These are phyloP conservation scores for Blera fallax DNA, from an alignment of 2,888 invertebrate species.

Conservation along the genomic window DNA sequence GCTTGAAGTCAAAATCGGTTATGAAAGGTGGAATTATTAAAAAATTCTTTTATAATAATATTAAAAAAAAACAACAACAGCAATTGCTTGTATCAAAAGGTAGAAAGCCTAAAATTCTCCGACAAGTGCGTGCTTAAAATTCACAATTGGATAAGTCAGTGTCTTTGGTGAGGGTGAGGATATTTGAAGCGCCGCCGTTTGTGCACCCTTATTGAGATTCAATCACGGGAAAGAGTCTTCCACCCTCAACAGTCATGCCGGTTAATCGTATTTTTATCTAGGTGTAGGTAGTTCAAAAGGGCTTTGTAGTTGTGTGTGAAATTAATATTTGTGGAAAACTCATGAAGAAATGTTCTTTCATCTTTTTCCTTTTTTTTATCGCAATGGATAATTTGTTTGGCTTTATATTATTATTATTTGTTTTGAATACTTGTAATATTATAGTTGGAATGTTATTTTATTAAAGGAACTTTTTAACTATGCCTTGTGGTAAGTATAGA, in stretches of 20 bases:
- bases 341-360: slow-evolving; percentile 45
- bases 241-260: not conserved
- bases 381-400: slow-evolving; percentile 31
- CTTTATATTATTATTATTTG: slow-evolving; percentile 11
- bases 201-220: slow-evolving; percentile 57
- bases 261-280: slow-evolving; percentile 36
- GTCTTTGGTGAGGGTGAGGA: slow-evolving; percentile 18
- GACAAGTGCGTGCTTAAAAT: slow-evolving; percentile 63
- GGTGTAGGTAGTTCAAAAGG: slow-evolving; percentile 43
- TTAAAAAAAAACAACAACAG: not conserved
- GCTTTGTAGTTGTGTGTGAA: slow-evolving; percentile 46
- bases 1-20: slow-evolving; percentile 64
- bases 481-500: not conserved
- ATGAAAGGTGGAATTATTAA: slow-evolving; percentile 64
- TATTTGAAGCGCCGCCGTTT: slow-evolving; percentile 35
- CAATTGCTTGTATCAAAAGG: slow-evolving; percentile 21
- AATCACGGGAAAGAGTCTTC: slow-evolving; percentile 26
- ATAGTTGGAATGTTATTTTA: slow-evolving; percentile 9
- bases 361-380: slow-evolving; percentile 23
- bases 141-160: slow-evolving; percentile 61
- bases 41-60: slow-evolving; percentile 36
- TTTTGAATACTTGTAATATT: slow-evolving; percentile 8
- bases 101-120: slow-evolving; percentile 39
- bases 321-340: slow-evolving; percentile 64
- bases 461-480: slow-evolving; percentile 1